Evolutionary conservation across 2,113 vertebrate genomes (phyloP).

Genomic region (Chionodraco myersi): DNA sequence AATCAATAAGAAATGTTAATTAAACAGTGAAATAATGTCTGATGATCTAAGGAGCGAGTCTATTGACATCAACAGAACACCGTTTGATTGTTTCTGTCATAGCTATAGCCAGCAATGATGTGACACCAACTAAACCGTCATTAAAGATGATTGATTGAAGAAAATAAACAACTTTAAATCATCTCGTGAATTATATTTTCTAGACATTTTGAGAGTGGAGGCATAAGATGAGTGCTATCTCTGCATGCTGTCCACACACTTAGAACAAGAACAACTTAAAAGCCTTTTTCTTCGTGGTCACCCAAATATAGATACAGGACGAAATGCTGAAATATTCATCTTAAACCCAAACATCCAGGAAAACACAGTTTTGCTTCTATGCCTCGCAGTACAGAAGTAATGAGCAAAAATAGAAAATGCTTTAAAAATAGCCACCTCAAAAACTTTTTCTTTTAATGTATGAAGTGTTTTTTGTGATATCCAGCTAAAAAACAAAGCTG

Average conservation of each 20-base stretch:
- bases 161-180: background rate
- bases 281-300: conserved; percentile 44
- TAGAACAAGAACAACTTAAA: conserved; percentile 59
- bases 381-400: conserved; percentile 26
- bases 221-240: conserved; percentile 19
- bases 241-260: conserved; percentile 51
- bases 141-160: conserved; percentile 5
- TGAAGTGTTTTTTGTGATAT: background rate
- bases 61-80: background rate
- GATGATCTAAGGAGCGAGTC: conserved; percentile 10
- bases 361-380: conserved; percentile 69
- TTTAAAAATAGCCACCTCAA: conserved; percentile 20
- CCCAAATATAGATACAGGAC: conserved; percentile 56
- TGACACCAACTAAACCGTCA: background rate
- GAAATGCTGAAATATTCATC: conserved; percentile 69
- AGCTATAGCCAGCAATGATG: background rate
- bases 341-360: conserved; percentile 22
- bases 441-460: background rate
- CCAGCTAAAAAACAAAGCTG: background rate
- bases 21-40: conserved; percentile 32
- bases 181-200: conserved; percentile 11
- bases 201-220: background rate
- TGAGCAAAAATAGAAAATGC: conserved; percentile 14
- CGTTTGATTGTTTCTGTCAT: background rate
- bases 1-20: conserved; percentile 55